Evolutionary conservation across 2,113 vertebrate genomes (phyloP).

Genomic region (Mormyrus iriodes): DNA sequence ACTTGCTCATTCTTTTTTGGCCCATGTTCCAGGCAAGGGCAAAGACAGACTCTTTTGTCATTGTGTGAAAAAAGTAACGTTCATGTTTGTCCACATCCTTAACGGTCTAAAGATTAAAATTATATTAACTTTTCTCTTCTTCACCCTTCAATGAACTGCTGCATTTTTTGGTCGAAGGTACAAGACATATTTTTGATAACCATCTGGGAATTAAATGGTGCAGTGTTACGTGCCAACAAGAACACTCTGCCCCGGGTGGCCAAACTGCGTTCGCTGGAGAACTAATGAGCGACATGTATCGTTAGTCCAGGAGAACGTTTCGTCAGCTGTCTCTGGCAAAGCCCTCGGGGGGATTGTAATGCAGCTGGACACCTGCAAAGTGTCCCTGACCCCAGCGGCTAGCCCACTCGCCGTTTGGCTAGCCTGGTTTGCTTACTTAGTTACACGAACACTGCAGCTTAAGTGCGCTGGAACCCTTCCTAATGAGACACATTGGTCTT

Average conservation of each 20-base stretch:
- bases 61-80: neutral
- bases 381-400: neutral
- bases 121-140: neutral
- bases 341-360: neutral
- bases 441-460: neutral
- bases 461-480: neutral
- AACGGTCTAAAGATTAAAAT: neutral
- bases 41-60: neutral
- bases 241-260: constrained; percentile 25
- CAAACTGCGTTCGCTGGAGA: constrained; percentile 27
- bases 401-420: neutral
- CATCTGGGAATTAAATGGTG: neutral
- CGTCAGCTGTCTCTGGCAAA: constrained; percentile 20
- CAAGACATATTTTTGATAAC: neutral
- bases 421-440: neutral
- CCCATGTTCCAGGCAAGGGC: neutral
- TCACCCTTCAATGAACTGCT: neutral
- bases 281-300: constrained; percentile 26
- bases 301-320: neutral
- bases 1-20: neutral
- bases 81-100: neutral
- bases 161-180: neutral
- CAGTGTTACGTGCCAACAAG: neutral
- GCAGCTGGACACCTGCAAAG: neutral
- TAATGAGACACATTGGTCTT: neutral